A percentile compares a stretch with the other conserved stretches of the same genome.
Evolutionary conservation across 2,113 vertebrate species (phyloP).

Genomic region (Malurus cyaneus): DNA sequence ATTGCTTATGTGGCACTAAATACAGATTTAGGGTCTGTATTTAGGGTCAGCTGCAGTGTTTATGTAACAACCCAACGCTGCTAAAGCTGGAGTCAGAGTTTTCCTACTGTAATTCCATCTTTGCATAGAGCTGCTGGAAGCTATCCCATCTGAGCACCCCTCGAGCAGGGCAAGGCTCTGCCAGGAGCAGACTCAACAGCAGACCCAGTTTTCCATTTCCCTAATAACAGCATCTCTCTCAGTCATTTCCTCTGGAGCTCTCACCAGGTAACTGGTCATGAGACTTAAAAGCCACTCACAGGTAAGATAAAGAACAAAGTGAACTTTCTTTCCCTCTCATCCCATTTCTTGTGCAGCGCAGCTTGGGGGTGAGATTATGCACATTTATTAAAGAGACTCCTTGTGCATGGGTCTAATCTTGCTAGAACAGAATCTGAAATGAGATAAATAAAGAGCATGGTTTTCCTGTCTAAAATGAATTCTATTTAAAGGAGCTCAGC

Average conservation of each 20-base stretch:
- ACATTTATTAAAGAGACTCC: neutral
- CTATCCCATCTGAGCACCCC: neutral
- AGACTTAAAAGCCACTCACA: neutral
- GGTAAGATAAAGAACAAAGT: neutral
- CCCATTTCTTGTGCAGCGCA: neutral
- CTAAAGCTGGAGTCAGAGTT: neutral
- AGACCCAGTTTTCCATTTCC: neutral
- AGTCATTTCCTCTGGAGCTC: neutral
- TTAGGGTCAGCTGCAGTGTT: neutral
- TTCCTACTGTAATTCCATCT: neutral
- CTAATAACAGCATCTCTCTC: neutral
- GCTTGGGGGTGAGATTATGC: neutral
- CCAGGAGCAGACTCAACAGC: neutral
- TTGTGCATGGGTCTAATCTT: neutral
- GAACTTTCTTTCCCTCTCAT: neutral
- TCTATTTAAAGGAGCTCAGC: neutral
- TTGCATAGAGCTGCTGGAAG: neutral
- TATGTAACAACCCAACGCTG: neutral
- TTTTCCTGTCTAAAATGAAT: neutral
- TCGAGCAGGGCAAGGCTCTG: neutral
- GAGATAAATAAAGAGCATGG: neutral
- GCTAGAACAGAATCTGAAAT: neutral
- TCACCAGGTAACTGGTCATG: neutral
- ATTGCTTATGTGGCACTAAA: neutral
- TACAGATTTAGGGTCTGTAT: neutral